Evolutionary conservation across 1,140 invertebrate genomes (phyloP).

Genomic region (Drosophila miranda): DNA sequence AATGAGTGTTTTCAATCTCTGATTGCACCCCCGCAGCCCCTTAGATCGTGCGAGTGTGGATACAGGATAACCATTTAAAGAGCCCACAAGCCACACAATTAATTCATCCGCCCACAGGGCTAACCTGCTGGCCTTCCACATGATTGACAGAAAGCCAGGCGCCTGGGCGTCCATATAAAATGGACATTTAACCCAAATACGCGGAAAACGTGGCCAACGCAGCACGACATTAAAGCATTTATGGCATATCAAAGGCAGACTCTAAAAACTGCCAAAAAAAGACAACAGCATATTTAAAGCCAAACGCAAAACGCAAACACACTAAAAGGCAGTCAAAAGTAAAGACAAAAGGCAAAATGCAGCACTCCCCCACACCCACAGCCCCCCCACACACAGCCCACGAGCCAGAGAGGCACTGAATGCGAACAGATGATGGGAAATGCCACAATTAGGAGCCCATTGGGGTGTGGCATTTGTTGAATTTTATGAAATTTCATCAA

Average conservation of each 20-base stretch:
- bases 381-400: not conserved
- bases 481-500: slow-evolving; percentile 51
- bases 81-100: slow-evolving; percentile 16
- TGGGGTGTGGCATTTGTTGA: slow-evolving; percentile 20
- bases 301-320: slow-evolving; percentile 33
- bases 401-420: not conserved
- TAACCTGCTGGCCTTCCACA: slow-evolving; percentile 2
- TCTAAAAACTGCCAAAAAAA: slow-evolving; percentile 63
- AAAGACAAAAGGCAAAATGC: slow-evolving; percentile 38
- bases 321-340: slow-evolving; percentile 8
- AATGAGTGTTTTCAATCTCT: no score
- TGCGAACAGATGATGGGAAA: slow-evolving; percentile 58
- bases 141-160: slow-evolving; percentile 27
- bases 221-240: slow-evolving; percentile 70
- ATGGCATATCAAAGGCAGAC: slow-evolving; percentile 42
- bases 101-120: slow-evolving; percentile 45
- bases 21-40: no score
- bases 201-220: slow-evolving; percentile 63
- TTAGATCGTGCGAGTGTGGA: not conserved
- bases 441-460: slow-evolving; percentile 41
- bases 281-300: slow-evolving; percentile 7
- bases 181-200: slow-evolving; percentile 74
- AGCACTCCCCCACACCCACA: slow-evolving; percentile 38
- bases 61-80: not conserved
- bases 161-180: slow-evolving; percentile 56